Percentiles rank a stretch among this genome's conserved stretches.
phyloP scores from a whole-genome alignment of 1,140 invertebrate genomes.

The Dermatophagoides farinae region DNA sequence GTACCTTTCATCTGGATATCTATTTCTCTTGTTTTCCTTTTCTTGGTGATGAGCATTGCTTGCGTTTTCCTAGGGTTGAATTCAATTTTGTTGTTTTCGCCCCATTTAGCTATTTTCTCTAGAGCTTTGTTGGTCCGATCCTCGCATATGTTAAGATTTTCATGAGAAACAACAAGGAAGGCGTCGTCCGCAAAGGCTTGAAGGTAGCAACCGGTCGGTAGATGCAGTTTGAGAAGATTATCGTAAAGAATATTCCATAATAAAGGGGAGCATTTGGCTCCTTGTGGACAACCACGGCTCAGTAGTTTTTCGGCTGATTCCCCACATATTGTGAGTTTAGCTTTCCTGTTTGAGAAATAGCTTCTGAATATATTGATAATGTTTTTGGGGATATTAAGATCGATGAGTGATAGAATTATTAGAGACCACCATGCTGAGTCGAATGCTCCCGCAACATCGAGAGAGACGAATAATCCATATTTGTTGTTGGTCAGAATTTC shows the following conservation, averaged over 20 bases:
- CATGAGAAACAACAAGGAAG: background rate
- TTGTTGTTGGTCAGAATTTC: background rate
- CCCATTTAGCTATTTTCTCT: background rate
- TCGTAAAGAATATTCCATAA: too few relatives aligned
- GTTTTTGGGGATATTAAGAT: background rate
- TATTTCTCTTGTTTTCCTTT: too few relatives aligned
- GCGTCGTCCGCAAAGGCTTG: constrained; percentile 12
- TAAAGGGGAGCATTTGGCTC: constrained; percentile 1
- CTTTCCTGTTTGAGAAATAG: background rate
- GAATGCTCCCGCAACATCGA: background rate
- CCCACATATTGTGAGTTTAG: background rate
- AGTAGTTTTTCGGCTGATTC: background rate
- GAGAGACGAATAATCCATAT: background rate
- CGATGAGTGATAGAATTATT: background rate
- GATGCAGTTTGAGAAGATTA: constrained; percentile 1
- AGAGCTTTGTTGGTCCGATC: background rate
- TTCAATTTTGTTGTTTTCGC: background rate
- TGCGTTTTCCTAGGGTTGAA: constrained; percentile 10
- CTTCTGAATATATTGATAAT: background rate
- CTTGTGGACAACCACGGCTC: constrained; percentile 4
- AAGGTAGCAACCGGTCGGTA: background rate
- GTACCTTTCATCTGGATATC: background rate
- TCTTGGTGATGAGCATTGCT: background rate
- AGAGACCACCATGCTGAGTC: background rate
- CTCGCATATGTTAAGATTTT: constrained; percentile 3